These are phyloP conservation scores for Osmerus mordax DNA, from an alignment of 2,113 vertebrate genomes.

Conservation along the genomic window DNA sequence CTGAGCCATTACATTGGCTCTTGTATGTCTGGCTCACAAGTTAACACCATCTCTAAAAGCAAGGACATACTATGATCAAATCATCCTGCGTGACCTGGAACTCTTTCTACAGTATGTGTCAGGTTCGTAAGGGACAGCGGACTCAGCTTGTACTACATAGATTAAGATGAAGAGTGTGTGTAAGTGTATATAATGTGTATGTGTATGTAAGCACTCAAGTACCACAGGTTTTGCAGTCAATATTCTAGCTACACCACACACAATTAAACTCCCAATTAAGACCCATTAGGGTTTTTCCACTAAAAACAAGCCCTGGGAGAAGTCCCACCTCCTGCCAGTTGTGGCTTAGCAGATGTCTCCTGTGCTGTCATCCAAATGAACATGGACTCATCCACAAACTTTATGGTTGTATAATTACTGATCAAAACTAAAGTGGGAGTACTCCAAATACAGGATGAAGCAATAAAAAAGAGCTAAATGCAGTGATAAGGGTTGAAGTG, in stretches of 20 bases:
- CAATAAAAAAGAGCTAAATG: slow-evolving; percentile 57
- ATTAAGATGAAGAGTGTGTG: slow-evolving; percentile 43
- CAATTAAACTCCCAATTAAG: slow-evolving; percentile 75
- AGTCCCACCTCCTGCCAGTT: slow-evolving; percentile 55
- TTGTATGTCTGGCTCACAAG: slow-evolving; percentile 21
- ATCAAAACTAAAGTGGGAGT: slow-evolving; percentile 67
- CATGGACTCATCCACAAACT: slow-evolving; percentile 64
- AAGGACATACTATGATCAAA: slow-evolving; percentile 7
- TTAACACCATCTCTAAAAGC: slow-evolving; percentile 28
- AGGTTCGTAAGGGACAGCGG: slow-evolving; percentile 47
- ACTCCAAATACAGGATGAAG: slow-evolving; percentile 52
- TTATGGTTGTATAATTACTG: slow-evolving; percentile 68
- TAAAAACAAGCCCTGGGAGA: slow-evolving; percentile 59
- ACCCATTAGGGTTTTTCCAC: slow-evolving; percentile 72
- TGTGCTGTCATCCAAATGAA: slow-evolving; percentile 67
- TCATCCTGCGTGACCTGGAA: slow-evolving; percentile 26
- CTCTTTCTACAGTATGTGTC: slow-evolving; percentile 25
- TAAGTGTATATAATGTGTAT: too few relatives aligned
- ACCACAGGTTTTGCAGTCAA: slow-evolving; percentile 67
- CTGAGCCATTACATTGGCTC: slow-evolving; percentile 28
- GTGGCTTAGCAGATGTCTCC: slow-evolving; percentile 67
- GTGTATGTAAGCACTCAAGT: slow-evolving; percentile 66
- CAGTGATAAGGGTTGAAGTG: slow-evolving; percentile 31
- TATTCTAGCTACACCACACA: slow-evolving; percentile 68
- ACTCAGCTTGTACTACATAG: slow-evolving; percentile 56